These are phyloP conservation scores for Platanista minor DNA, from an alignment of 2,113 vertebrate species.

Conservation along the genomic window DNA sequence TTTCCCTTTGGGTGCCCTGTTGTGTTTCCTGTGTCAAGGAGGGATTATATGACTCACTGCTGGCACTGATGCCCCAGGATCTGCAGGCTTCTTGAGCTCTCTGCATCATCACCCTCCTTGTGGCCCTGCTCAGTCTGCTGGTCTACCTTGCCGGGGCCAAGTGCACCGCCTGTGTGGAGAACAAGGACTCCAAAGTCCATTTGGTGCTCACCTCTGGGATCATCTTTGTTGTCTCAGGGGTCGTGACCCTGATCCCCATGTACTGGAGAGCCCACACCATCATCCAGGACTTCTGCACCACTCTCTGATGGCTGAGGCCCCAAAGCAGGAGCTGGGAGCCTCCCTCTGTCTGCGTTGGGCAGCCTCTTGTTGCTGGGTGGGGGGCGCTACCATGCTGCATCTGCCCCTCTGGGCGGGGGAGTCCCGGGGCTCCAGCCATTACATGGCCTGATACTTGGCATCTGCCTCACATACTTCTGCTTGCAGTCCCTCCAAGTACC, in stretches of 20 bases:
- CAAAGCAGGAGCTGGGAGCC: conserved; percentile 75
- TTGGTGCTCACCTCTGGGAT: conserved; percentile 84
- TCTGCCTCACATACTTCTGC: conserved; percentile 42
- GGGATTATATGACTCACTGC: conserved; percentile 86
- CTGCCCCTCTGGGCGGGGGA: conserved; percentile 55
- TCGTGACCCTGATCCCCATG: conserved; percentile 80
- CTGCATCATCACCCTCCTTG: conserved; percentile 85
- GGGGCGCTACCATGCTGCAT: conserved; percentile 71
- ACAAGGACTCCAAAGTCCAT: conserved; percentile 85
- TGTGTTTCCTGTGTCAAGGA: not conserved
- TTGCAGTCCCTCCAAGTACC: conserved; percentile 64
- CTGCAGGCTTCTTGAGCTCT: conserved; percentile 87
- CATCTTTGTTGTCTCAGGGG: conserved; percentile 78
- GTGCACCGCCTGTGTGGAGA: conserved; percentile 89
- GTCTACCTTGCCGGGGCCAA: conserved; percentile 87
- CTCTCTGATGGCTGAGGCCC: conserved; percentile 69
- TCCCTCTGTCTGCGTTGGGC: conserved; percentile 77
- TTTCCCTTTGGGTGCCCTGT: not conserved
- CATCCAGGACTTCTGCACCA: conserved; percentile 79
- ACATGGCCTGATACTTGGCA: conserved; percentile 65
- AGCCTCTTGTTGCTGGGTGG: conserved; percentile 67
- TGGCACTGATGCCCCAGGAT: conserved; percentile 87
- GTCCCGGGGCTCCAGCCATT: conserved; percentile 42
- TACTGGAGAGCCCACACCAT: conserved; percentile 76
- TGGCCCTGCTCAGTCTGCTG: conserved; percentile 83